Conservation (phyloP, 2,797 vertebrate genomes). For the Gambelia wislizenii region DNA sequence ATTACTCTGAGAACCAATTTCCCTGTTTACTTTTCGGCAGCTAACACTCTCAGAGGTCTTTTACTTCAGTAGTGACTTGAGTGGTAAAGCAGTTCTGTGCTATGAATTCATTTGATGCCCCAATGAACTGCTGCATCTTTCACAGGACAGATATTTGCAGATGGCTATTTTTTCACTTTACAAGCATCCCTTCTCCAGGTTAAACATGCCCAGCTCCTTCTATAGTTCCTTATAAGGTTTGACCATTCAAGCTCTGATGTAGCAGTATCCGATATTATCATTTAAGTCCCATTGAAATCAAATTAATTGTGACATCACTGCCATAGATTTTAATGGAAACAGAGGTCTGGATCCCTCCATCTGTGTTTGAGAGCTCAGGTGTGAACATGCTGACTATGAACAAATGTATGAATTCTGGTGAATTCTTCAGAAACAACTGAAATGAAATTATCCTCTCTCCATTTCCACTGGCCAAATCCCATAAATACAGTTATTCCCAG, state of each 20-base stretch:
- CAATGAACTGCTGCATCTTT: neutral
- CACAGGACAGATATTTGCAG: too few species aligned
- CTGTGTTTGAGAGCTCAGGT: neutral
- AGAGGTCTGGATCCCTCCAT: neutral
- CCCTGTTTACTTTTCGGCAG: neutral
- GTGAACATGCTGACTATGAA: too few species aligned
- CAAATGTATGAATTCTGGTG: too few species aligned
- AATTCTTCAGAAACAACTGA: too few species aligned
- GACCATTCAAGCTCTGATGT: neutral
- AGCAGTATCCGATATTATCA: neutral
- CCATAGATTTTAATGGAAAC: neutral
- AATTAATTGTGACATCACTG: neutral
- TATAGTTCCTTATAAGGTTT: too few species aligned
- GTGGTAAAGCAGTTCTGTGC: neutral
- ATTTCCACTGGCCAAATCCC: too few species aligned
- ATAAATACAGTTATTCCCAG: too few species aligned
- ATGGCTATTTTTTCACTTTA: too few species aligned
- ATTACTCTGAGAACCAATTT: constrained; percentile 8
- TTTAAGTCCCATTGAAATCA: neutral
- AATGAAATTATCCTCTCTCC: too few species aligned
- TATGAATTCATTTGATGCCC: neutral
- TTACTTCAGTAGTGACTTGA: neutral
- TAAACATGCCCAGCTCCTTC: too few species aligned
- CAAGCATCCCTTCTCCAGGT: too few species aligned
- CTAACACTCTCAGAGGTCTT: neutral